Evolutionary conservation across 2,888 invertebrate genomes (phyloP), one percentile per base, ranked within the genome.

Genomic region (Philereme vetulata): DNA sequence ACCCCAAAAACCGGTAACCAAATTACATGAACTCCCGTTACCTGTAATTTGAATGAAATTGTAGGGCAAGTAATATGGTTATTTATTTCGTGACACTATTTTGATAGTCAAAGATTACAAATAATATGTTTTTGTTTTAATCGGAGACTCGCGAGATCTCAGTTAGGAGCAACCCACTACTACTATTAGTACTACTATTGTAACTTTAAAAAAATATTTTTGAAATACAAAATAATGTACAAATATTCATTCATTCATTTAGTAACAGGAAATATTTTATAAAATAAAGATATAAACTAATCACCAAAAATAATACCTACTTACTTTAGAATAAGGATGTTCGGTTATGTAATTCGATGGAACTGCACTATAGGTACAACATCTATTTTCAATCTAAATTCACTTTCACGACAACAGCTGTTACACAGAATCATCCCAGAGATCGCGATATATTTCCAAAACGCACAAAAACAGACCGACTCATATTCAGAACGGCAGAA

Each of bases 341-440:
- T 48, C 51, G 36, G 54, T 76, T 77, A 77, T 71, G 70, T 73
- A 77, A 77, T 70, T 67, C 56, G 50, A 8, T 62, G 71, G 68
- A 67, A 70, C 56, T 72, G 67, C 81, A 82, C 80, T 69, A 60
- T 60, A 71, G 74, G 70, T 71, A 71, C 65, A 67, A 72, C 65
- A 62, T 65, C 49, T 63, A 53, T 61, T 57, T 61, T 55, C 49
- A 54, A 59, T 66, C 56, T 66, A 68, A 65, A 74, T 69, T 62
- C 86, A 88, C 86, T 84, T 77, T 78, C 86, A 87, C 86, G 80
- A 79, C 63, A 74, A 75, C 63, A 69, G 71, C 72, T 70, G 72
- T 70, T 64, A 74, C 84, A 85, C 83, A 76, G 67, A 72, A 72
- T 73, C 64, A 71, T 77, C 66, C 72, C 65, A 65, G 66, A 67